phyloP scores from a whole-genome alignment of 2,888 invertebrate species.

The Petrolisthes cinctipes region DNA sequence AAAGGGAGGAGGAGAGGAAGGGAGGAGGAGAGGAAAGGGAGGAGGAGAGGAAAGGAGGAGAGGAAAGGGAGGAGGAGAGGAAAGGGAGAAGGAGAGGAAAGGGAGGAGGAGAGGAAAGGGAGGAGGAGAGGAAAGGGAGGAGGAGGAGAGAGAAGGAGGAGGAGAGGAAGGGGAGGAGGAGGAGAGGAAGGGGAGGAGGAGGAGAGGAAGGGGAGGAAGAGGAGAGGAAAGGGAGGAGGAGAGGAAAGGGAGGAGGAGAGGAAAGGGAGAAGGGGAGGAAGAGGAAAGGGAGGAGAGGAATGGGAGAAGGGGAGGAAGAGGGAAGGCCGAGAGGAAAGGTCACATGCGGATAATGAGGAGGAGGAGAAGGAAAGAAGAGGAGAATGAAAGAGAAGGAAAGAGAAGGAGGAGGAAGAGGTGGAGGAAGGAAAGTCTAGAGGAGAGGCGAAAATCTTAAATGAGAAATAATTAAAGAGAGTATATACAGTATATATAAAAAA shows the following conservation, averaged over 20 bases:
- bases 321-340: too few species aligned
- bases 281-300: neutral
- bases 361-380: neutral
- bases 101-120: neutral
- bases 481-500: too few species aligned
- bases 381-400: neutral
- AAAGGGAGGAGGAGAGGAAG: neutral
- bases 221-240: neutral
- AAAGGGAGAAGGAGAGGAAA: neutral
- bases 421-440: neutral
- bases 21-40: neutral
- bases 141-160: neutral
- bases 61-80: neutral
- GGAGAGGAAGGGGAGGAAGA: neutral
- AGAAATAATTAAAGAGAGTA: neutral
- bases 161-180: neutral
- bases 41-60: neutral
- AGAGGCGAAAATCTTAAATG: neutral
- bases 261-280: neutral
- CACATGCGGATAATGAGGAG: too few species aligned
- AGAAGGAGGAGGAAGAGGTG: neutral
- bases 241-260: neutral
- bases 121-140: too few species aligned
- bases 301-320: neutral
- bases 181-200: neutral